phyloP scores from a whole-genome alignment of 2,113 vertebrate genomes.

The Lucifuga dentata region DNA sequence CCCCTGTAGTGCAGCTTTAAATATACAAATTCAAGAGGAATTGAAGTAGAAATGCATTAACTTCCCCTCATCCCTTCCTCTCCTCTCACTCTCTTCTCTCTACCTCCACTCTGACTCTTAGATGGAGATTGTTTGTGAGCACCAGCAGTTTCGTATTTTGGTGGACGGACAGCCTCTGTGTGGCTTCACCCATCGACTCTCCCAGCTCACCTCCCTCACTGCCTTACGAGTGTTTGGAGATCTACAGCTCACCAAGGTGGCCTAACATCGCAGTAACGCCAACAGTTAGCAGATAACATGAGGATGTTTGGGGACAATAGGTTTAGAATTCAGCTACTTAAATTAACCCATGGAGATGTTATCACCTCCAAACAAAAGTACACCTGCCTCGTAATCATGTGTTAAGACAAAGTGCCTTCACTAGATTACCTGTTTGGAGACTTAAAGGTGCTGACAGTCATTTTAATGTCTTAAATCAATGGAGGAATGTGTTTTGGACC shows the following conservation, averaged over 20 bases:
- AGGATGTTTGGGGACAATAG: slow-evolving; percentile 16
- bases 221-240: slow-evolving; percentile 87
- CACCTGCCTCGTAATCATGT: slow-evolving; percentile 58
- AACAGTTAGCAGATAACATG: not conserved
- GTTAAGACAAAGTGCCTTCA: slow-evolving; percentile 81
- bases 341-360: slow-evolving; percentile 35
- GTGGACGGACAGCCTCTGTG: slow-evolving; percentile 91
- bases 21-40: not conserved
- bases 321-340: slow-evolving; percentile 49
- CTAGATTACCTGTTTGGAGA: slow-evolving; percentile 68
- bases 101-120: slow-evolving; percentile 47
- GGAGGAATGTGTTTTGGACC: slow-evolving; percentile 54
- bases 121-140: slow-evolving; percentile 94
- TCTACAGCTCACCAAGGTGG: slow-evolving; percentile 91
- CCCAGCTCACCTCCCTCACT: slow-evolving; percentile 84
- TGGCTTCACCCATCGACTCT: slow-evolving; percentile 87
- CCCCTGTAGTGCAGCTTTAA: not conserved
- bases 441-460: slow-evolving; percentile 50
- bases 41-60: no score
- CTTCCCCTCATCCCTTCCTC: no score
- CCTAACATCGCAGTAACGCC: slow-evolving; percentile 69
- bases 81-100: not conserved
- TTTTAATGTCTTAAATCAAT: slow-evolving; percentile 31
- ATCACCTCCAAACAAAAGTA: slow-evolving; percentile 41
- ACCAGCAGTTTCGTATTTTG: slow-evolving; percentile 91